Evolutionary conservation across 2,888 invertebrate genomes (phyloP).

Genomic region (Opisthograptis luteolata): DNA sequence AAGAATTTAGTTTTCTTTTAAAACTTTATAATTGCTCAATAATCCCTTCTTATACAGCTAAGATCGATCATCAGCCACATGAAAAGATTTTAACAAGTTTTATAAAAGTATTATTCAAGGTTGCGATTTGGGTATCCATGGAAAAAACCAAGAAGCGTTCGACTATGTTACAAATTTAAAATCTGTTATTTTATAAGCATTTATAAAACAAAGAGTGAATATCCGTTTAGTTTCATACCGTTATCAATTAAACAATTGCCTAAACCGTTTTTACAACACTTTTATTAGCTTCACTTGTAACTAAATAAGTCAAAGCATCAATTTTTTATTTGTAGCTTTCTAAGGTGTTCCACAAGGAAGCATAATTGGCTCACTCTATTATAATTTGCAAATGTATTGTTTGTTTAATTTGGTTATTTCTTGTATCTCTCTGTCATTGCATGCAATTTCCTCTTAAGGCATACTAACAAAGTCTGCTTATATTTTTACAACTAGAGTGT

Average conservation of each 20-base stretch:
- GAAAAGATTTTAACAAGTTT: neutral
- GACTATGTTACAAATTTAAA: neutral
- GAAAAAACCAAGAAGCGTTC: constrained; percentile 10
- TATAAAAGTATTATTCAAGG: neutral
- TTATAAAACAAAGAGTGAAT: neutral
- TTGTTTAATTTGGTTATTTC: constrained; percentile 31
- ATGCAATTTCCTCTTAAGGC: constrained; percentile 54
- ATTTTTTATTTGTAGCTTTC: neutral
- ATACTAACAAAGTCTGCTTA: constrained; percentile 60
- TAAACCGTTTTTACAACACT: too few species aligned
- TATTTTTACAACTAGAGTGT: constrained; percentile 71
- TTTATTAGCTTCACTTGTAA: too few species aligned
- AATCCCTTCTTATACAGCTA: constrained; percentile 16
- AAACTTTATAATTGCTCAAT: constrained; percentile 34
- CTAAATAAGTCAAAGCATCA: neutral
- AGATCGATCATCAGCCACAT: constrained; percentile 20
- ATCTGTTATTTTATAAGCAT: neutral
- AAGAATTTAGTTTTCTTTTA: constrained; percentile 22
- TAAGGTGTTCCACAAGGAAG: constrained; percentile 48
- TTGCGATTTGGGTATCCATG: neutral
- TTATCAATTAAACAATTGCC: too few species aligned
- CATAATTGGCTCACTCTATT: constrained; percentile 38
- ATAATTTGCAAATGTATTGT: constrained; percentile 25
- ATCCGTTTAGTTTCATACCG: too few species aligned
- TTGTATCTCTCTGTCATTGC: constrained; percentile 43